Evolutionary conservation across 2,888 invertebrate species (phyloP).

Genomic region (Pseudoips prasinana): DNA sequence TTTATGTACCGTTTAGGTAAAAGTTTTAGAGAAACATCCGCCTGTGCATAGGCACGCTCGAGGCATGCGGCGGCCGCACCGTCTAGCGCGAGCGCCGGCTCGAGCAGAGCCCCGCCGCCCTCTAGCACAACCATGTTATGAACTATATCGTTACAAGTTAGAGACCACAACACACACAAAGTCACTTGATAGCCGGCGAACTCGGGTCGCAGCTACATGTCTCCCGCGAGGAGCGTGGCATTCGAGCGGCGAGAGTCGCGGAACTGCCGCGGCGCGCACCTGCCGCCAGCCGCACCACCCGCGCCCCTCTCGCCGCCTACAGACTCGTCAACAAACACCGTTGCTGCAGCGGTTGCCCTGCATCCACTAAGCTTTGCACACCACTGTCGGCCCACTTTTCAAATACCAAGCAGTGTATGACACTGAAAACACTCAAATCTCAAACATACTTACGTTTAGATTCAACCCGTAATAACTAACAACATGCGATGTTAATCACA

Average conservation of each 20-base stretch:
- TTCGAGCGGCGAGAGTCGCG: slow-evolving; percentile 67
- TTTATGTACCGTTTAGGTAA: slow-evolving; percentile 95
- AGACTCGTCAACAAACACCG: slow-evolving; percentile 72
- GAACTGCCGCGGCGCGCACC: slow-evolving; percentile 69
- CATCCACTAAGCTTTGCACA: slow-evolving; percentile 58
- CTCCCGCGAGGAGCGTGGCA: slow-evolving; percentile 59
- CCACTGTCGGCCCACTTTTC: slow-evolving; percentile 57
- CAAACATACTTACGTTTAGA: neutral
- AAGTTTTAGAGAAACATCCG: slow-evolving; percentile 92
- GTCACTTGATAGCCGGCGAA: slow-evolving; percentile 54
- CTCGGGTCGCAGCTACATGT: slow-evolving; percentile 65
- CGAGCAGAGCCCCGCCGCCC: slow-evolving; percentile 74
- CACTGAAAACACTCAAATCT: neutral
- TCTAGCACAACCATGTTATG: slow-evolving; percentile 76
- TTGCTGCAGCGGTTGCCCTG: slow-evolving; percentile 71
- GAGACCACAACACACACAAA: slow-evolving; percentile 49
- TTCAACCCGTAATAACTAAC: neutral
- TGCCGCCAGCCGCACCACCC: slow-evolving; percentile 54
- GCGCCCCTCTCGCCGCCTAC: slow-evolving; percentile 61
- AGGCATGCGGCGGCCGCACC: slow-evolving; percentile 86
- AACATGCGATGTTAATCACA: neutral
- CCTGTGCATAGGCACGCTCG: slow-evolving; percentile 90
- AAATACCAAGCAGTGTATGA: slow-evolving; percentile 13
- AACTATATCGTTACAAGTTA: slow-evolving; percentile 47
- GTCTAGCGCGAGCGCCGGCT: slow-evolving; percentile 87